Conservation (phyloP, 2,797 vertebrate species). For the Gambusia yucatana region DNA sequence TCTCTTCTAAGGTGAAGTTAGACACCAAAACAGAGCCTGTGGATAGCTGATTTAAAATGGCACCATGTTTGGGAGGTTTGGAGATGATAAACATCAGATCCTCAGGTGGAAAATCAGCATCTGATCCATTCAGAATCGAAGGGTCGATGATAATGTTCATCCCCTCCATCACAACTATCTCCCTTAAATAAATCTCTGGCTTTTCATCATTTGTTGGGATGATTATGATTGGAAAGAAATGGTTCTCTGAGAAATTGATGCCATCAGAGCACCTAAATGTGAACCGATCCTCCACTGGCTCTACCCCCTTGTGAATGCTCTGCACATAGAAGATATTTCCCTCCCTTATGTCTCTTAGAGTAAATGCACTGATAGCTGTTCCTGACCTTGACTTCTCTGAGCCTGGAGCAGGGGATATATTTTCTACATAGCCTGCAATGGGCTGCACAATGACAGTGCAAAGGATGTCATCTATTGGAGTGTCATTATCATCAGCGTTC, state of each 20-base stretch:
- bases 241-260: constrained; percentile 89
- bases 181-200: constrained; percentile 89
- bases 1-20: constrained; percentile 91
- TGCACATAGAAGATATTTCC: constrained; percentile 91
- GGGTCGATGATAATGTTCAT: constrained; percentile 93
- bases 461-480: constrained; percentile 88
- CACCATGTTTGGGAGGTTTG: constrained; percentile 86
- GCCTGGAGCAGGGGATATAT: constrained; percentile 93
- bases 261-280: constrained; percentile 93
- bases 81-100: constrained; percentile 86
- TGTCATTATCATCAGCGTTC: constrained; percentile 87
- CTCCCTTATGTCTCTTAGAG: constrained; percentile 87
- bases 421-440: constrained; percentile 90
- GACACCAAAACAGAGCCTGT: constrained; percentile 86
- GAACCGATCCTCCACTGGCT: constrained; percentile 92
- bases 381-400: constrained; percentile 95
- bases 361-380: constrained; percentile 91
- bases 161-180: constrained; percentile 95
- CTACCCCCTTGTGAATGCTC: constrained; percentile 91
- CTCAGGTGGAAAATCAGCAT: constrained; percentile 87
- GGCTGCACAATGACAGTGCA: constrained; percentile 93
- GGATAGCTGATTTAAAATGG: constrained; percentile 88
- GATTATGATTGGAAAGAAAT: constrained; percentile 89
- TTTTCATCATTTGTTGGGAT: constrained; percentile 91
- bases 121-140: constrained; percentile 87